Conservation (phyloP, 2,888 invertebrate species). For the Ornithoptera alexandrae region DNA sequence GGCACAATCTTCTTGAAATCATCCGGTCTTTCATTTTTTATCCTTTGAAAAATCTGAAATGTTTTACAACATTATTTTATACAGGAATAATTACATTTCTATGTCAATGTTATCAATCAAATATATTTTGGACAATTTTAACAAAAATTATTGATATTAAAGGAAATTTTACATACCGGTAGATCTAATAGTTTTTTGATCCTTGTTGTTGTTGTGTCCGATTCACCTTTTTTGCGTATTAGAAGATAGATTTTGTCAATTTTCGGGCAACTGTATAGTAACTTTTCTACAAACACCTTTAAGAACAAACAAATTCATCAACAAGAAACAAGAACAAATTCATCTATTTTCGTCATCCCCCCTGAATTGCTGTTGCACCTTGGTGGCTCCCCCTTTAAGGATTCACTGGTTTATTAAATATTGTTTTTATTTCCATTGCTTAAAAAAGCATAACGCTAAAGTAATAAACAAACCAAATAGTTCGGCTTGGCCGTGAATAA, state of each 20-base stretch:
- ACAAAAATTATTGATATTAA: too few relatives aligned
- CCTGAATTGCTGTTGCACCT: too few relatives aligned
- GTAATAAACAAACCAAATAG: too few relatives aligned
- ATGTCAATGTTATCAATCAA: too few relatives aligned
- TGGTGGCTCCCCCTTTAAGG: too few relatives aligned
- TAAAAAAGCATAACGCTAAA: too few relatives aligned
- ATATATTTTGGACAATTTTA: too few relatives aligned
- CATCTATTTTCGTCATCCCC: too few relatives aligned
- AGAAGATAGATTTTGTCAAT: slow-evolving; percentile 85
- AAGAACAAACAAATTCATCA: neutral
- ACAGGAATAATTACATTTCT: too few relatives aligned
- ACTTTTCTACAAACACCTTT: slow-evolving; percentile 87
- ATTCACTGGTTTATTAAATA: too few relatives aligned
- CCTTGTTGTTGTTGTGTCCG: slow-evolving; percentile 72
- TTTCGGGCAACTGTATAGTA: slow-evolving; percentile 85
- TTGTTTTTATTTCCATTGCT: too few relatives aligned
- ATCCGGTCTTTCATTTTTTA: slow-evolving; percentile 82
- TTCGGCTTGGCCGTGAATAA: too few relatives aligned
- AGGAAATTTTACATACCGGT: slow-evolving; percentile 62
- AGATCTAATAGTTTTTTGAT: slow-evolving; percentile 81
- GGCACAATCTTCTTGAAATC: slow-evolving; percentile 84
- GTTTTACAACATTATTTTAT: neutral
- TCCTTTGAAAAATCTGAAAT: slow-evolving; percentile 82
- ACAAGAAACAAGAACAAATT: neutral
- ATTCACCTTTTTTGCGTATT: slow-evolving; percentile 84